Percentiles rank a stretch among this genome's conserved stretches.
Evolutionary conservation across 2,797 vertebrate genomes (phyloP).

Genomic region (Alca torda): DNA sequence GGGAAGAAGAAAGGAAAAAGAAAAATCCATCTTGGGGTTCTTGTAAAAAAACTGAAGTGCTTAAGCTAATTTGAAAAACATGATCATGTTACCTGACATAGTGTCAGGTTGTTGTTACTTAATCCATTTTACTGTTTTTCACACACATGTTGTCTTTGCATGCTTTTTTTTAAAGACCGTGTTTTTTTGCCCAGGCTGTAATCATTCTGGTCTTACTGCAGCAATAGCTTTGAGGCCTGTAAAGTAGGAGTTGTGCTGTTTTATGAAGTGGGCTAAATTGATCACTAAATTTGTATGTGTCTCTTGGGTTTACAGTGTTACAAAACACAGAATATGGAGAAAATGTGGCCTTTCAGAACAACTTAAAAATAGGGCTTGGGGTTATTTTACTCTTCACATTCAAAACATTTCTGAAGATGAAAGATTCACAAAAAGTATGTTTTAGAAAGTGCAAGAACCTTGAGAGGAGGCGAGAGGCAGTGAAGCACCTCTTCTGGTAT

Average conservation of each 20-base stretch:
- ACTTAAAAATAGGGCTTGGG: background rate
- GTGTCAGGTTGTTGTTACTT: background rate
- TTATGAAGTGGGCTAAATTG: background rate
- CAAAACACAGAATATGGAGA: background rate
- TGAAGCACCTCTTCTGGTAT: no score
- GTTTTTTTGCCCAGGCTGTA: background rate
- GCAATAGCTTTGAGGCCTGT: background rate
- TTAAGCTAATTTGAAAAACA: background rate
- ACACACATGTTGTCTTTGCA: background rate
- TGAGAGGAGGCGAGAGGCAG: background rate
- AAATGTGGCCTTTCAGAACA: background rate
- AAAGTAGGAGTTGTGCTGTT: background rate
- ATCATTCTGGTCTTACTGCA: fast-evolving
- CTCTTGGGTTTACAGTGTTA: background rate
- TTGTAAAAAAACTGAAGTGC: background rate
- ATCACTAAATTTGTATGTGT: background rate
- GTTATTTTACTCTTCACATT: background rate
- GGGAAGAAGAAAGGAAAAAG: background rate
- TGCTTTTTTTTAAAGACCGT: background rate
- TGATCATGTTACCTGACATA: fast-evolving
- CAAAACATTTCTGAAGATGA: background rate
- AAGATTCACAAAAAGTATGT: background rate
- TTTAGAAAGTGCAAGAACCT: background rate
- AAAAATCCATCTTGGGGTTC: background rate
- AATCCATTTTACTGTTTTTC: background rate